Evolutionary conservation across 2,797 vertebrate genomes (phyloP), one percentile per base, ranked within the genome.

Genomic region (Margarornis squamiger): DNA sequence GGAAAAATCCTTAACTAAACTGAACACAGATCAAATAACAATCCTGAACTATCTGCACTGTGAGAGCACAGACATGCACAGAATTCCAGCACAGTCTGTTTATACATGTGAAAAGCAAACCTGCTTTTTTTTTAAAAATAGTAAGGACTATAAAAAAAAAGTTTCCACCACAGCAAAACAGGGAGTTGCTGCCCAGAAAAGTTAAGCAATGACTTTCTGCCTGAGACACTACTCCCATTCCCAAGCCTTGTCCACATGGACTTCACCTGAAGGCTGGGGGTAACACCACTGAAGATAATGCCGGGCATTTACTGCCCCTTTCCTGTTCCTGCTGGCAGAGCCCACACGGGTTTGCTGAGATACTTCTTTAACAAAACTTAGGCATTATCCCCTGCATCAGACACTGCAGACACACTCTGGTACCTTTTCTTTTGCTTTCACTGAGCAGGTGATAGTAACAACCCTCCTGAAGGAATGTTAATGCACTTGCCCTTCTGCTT

Each of bases 231-330:
- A 27, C 17, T 32, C 34, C 55, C 23, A 0, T 7, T 10, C 6
- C 0, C 1, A 6, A 36, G 36, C 27, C 19, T 18, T 22, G 22
- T 7, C 71, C 24, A 13, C 23, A 1, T 0, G 5, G 72, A 21
- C 21, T 75, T 10, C 4, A 74, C 3, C 39, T 29, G 34, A 61
- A 27, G 32, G 39, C 32, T 14, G 58, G 29, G 7, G n/a, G 5
- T 38, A n/a, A 8, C 19, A 29, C 32, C 26, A 7, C 52, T 48
- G 18, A 26, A 45, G 32, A 3, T 15, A 36, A 3, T 10, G 48
- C 9, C 1, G 34, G 51, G 48, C 39, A 10, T 22, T 87, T n/a
- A 17, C 17, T 63, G 57, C 39, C 23, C 22, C 24, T 27, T 43
- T 63, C 52, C 13, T 3, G 10, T 21, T 85, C 65, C 59, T 41